Evolutionary conservation across 2,888 invertebrate genomes (phyloP).

Genomic region (Homarus gammarus): DNA sequence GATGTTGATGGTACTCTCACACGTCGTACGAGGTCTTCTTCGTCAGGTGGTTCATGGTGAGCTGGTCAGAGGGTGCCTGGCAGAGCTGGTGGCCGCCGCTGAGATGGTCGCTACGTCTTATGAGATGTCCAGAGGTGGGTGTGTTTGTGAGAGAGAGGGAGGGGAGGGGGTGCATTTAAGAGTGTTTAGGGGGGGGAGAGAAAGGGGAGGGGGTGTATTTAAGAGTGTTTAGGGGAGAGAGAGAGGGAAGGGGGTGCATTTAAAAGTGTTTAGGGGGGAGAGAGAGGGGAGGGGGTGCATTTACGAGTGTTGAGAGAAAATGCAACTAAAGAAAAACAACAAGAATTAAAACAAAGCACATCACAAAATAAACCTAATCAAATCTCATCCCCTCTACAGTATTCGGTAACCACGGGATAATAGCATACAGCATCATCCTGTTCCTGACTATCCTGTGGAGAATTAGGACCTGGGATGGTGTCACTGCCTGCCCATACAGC

Average conservation of each 20-base stretch:
- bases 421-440: slow-evolving; percentile 12
- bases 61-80: slow-evolving; percentile 83
- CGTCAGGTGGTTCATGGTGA: slow-evolving; percentile 82
- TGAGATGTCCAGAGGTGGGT: slow-evolving; percentile 90
- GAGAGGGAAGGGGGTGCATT: not conserved
- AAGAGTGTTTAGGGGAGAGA: not conserved
- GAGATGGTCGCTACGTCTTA: slow-evolving; percentile 93
- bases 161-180: not conserved
- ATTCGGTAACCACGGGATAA: not conserved
- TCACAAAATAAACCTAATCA: too few relatives aligned
- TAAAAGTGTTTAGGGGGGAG: not conserved
- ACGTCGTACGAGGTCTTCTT: slow-evolving; percentile 84
- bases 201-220: not conserved
- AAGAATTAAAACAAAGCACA: too few relatives aligned
- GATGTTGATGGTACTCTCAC: slow-evolving; percentile 85
- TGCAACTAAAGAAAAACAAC: too few relatives aligned
- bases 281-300: not conserved
- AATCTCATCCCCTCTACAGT: too few relatives aligned
- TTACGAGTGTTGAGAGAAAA: too few relatives aligned
- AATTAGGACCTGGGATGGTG: slow-evolving; percentile 79
- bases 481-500: slow-evolving; percentile 92
- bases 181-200: too few relatives aligned
- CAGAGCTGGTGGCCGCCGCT: slow-evolving; percentile 89
- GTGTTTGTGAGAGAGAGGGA: not conserved
- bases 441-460: slow-evolving; percentile 47